Conservation (phyloP, 2,797 vertebrate genomes). For the Chelon auratus region DNA sequence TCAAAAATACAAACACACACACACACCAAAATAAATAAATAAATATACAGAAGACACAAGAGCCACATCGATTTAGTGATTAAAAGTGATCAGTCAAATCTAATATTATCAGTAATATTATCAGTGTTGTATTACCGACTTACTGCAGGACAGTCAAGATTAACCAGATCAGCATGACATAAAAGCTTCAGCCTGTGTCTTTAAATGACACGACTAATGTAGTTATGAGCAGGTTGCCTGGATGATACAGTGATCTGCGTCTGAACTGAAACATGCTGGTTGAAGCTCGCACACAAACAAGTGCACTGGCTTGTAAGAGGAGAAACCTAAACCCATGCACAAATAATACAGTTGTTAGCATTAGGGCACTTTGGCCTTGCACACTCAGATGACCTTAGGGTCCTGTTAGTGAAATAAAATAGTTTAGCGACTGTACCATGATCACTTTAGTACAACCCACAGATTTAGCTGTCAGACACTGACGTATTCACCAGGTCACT, state of each 20-base stretch:
- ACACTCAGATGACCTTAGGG: not conserved
- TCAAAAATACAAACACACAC: too few species aligned
- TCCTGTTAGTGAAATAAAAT: constrained; percentile 14
- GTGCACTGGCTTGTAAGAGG: constrained; percentile 4
- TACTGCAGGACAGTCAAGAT: constrained; percentile 32
- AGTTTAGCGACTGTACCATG: constrained; percentile 1
- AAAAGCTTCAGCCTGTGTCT: constrained; percentile 43
- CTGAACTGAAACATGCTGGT: constrained; percentile 20
- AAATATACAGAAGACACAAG: constrained; percentile 1
- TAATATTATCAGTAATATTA: constrained; percentile 44
- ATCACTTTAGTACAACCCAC: not conserved
- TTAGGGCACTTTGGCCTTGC: not conserved
- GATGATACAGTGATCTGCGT: constrained; percentile 9
- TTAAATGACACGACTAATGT: constrained; percentile 45
- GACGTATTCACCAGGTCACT: not conserved
- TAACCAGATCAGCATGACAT: constrained; percentile 51
- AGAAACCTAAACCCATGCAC: constrained; percentile 8
- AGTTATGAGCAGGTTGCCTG: constrained; percentile 35
- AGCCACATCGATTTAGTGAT: constrained; percentile 12
- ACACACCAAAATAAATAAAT: too few species aligned
- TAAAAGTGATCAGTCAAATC: constrained; percentile 44
- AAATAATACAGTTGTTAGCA: constrained; percentile 18
- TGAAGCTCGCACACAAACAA: constrained; percentile 21
- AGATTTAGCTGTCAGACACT: constrained; percentile 21
- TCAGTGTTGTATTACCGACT: constrained; percentile 46